Percentiles rank a stretch among this genome's conserved stretches.
phyloP scores from a whole-genome alignment of 2,113 vertebrate genomes.

The Oreotrochilus melanogaster region DNA sequence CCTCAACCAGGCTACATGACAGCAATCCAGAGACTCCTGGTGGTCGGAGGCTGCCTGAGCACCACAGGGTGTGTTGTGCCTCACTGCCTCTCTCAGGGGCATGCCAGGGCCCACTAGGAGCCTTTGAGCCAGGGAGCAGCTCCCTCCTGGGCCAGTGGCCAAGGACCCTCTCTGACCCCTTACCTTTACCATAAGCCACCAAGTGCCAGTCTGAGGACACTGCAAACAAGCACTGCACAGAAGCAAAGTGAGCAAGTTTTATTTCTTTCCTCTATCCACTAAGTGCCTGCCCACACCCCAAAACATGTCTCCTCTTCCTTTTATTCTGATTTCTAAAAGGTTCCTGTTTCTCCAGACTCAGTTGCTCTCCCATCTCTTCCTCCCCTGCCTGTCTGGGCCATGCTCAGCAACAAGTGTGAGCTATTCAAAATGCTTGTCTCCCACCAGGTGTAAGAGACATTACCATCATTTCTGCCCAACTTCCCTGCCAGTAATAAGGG shows the following conservation, averaged over 20 bases:
- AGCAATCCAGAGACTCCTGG: not conserved
- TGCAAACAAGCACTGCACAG: not conserved
- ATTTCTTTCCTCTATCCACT: not conserved
- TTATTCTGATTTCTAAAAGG: not conserved
- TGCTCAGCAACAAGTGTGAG: not conserved
- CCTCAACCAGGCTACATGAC: not conserved
- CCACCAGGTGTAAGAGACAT: not conserved
- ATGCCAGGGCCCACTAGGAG: not conserved
- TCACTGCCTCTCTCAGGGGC: not conserved
- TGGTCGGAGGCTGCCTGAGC: not conserved
- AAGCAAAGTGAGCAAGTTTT: not conserved
- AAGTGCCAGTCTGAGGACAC: not conserved
- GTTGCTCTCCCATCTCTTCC: not conserved
- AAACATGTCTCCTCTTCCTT: not conserved
- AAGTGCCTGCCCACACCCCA: not conserved
- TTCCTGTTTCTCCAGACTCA: not conserved
- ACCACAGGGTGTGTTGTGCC: not conserved
- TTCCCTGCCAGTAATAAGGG: not conserved
- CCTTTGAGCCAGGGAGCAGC: accelerated
- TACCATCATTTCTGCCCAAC: not conserved
- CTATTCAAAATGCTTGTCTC: not conserved
- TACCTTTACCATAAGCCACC: not conserved
- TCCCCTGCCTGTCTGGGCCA: not conserved
- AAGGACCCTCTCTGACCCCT: not conserved
- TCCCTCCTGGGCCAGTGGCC: not conserved